Percentiles rank a stretch among this genome's conserved stretches.
These are phyloP conservation scores for Leucosticte australis DNA, from an alignment of 2,113 vertebrate species.

Conservation along the genomic window DNA sequence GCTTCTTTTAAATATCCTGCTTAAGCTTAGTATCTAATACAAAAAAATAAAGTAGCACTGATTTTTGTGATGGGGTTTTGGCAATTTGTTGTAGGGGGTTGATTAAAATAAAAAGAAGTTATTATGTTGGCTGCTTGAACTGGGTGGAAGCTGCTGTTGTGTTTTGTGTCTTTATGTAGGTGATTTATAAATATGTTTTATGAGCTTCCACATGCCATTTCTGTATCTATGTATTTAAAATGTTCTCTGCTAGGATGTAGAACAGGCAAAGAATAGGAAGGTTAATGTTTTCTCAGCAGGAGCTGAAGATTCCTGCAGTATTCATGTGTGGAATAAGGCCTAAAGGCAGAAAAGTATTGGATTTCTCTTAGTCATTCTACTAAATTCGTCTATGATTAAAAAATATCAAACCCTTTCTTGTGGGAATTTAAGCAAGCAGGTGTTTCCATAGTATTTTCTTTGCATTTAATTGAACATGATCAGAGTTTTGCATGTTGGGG, in stretches of 20 bases:
- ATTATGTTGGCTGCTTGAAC: not conserved
- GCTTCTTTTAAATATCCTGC: slow-evolving; percentile 16
- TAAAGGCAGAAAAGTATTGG: not conserved
- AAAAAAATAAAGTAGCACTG: not conserved
- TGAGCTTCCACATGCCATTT: not conserved
- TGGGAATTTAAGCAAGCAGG: slow-evolving; percentile 8
- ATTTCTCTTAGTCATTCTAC: slow-evolving; percentile 7
- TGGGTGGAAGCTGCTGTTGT: not conserved
- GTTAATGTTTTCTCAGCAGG: not conserved
- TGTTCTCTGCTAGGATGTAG: not conserved
- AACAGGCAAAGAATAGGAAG: not conserved
- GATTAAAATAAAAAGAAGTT: not conserved
- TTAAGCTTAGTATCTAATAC: not conserved
- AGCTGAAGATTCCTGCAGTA: not conserved
- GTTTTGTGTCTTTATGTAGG: not conserved
- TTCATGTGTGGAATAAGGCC: not conserved
- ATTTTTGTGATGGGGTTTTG: not conserved
- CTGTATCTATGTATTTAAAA: not conserved
- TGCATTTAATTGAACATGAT: not conserved
- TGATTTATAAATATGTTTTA: not conserved
- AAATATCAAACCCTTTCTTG: slow-evolving; percentile 29
- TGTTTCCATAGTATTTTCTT: slow-evolving; percentile 46
- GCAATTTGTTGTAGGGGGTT: not conserved
- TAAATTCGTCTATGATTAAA: not conserved
- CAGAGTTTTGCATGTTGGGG: not conserved